phyloP scores from a whole-genome alignment of 1,140 invertebrate genomes.

The Drosophila littoralis region DNA sequence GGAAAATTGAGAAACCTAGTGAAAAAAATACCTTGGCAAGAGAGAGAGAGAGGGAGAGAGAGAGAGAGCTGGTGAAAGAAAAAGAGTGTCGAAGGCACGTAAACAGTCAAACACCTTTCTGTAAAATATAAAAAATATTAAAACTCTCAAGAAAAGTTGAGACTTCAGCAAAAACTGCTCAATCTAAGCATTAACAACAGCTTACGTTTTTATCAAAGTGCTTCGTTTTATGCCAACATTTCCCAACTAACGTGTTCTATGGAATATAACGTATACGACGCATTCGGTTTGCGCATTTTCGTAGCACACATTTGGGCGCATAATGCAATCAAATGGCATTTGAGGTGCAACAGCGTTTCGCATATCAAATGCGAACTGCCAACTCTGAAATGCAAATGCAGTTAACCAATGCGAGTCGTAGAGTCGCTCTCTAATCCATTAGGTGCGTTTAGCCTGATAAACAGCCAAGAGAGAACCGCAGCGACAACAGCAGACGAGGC shows the following conservation, averaged over 20 bases:
- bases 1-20: too few relatives aligned
- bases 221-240: constrained; percentile 2
- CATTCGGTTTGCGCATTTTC: constrained; percentile 5
- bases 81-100: too few relatives aligned
- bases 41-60: too few relatives aligned
- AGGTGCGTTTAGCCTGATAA: constrained; percentile 64
- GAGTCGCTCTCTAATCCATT: constrained; percentile 54
- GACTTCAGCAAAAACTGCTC: not conserved
- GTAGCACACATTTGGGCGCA: constrained; percentile 16
- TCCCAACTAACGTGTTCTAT: constrained; percentile 1
- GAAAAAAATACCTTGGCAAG: too few relatives aligned
- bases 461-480: constrained; percentile 50
- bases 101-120: too few relatives aligned
- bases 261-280: constrained; percentile 8
- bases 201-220: not conserved
- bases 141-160: not conserved
- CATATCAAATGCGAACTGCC: not conserved
- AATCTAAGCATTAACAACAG: not conserved
- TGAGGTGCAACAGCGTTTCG: constrained; percentile 10
- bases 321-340: constrained; percentile 23
- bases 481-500: constrained; percentile 41
- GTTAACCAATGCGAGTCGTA: constrained; percentile 20
- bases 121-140: too few relatives aligned
- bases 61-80: too few relatives aligned
- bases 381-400: constrained; percentile 35